Evolutionary conservation across 2,888 invertebrate species (phyloP), one percentile per base, ranked within the genome.

Genomic region (Scaeva pyrastri): DNA sequence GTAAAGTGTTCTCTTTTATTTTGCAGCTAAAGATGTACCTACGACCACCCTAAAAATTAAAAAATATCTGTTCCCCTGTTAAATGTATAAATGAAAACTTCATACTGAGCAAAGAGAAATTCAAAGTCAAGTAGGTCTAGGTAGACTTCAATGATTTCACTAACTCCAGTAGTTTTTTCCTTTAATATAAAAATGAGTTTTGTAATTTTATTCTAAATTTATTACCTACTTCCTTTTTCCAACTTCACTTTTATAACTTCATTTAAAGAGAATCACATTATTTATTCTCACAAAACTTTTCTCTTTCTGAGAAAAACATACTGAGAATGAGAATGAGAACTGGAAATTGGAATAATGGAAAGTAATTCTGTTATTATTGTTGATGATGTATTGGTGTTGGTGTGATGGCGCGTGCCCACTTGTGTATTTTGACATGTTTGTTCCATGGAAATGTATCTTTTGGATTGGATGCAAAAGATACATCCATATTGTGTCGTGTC

Each of bases 381-480:
- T n/a, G n/a, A n/a, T n/a, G 7, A 31, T 31, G 6, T 2, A 4
- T 31, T 31, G 2, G n/a, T n/a, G n/a, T n/a, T n/a, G n/a, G n/a
- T 31, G 31, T 31, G 31, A 31, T 31, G 31, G 31, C 31, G 85
- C 85, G 85, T 85, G 85, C 85, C 85, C 76, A 85, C 55, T 68
- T 48, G 16, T 23, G 26, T 58, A 31, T 26, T 48, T 50, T 36
- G 19, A 39, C 36, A 39, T 71, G 62, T 68, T 72, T 64, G 26
- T 58, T 76, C 41, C 75, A 68, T 77, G 60, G 80, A 70, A 81
- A 85, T 81, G 80, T 85, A 80, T 85, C 84, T 75, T 72, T 66
- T 23, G 26, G 55, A 76, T 80, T 5, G 8, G 8, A 31, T 7
- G 84, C 56, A 76, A 80, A 76, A 80, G 84, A 84, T 79, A 84